A percentile compares a stretch with the other conserved stretches of the same genome.
Conservation (phyloP, 2,888 invertebrate genomes). For the Zaprionus bogoriensis region DNA sequence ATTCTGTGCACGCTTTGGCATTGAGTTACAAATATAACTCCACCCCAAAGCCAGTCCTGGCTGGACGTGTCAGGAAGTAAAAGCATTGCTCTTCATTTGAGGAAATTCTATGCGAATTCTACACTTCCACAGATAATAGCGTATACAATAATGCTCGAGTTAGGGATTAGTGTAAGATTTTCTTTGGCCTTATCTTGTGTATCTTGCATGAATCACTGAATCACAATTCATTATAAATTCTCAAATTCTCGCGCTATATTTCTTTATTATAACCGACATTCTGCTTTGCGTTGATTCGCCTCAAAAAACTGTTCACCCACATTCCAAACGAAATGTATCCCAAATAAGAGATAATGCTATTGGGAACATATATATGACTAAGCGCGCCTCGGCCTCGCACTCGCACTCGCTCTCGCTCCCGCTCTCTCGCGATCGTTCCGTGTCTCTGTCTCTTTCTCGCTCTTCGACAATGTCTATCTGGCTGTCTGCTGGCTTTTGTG, state of each 20-base stretch:
- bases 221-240: no score
- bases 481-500: neutral
- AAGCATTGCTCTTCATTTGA: no score
- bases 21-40: no score
- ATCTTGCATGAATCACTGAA: no score
- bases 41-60: no score
- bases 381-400: slow-evolving; percentile 6
- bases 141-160: no score
- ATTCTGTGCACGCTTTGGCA: neutral
- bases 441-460: neutral
- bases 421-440: neutral
- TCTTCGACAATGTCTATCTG: neutral
- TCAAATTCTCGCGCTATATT: neutral
- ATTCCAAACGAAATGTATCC: slow-evolving; percentile 17
- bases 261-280: slow-evolving; percentile 7
- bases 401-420: neutral
- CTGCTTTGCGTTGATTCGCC: slow-evolving; percentile 13
- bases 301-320: slow-evolving; percentile 24
- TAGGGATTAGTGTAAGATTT: no score
- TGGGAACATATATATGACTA: slow-evolving; percentile 16
- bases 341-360: slow-evolving; percentile 6
- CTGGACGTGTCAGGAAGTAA: no score
- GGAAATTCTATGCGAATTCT: no score
- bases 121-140: no score
- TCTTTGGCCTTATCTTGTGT: no score